Evolutionary conservation across 2,797 vertebrate species (phyloP).

Genomic region (Menidia menidia): DNA sequence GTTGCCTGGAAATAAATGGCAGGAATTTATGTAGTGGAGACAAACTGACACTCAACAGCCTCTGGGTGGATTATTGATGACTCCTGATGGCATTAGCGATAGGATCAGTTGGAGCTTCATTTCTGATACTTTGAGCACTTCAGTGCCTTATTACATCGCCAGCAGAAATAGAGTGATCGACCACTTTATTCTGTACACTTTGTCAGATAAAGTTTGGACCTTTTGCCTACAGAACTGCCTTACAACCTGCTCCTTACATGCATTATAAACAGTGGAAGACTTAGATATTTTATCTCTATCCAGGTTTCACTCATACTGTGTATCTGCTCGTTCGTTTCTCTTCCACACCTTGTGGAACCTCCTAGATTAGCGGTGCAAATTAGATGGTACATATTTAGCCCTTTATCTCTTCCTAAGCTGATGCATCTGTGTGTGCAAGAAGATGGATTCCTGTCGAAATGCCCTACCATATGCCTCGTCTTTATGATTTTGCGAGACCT

Average conservation of each 20-base stretch:
- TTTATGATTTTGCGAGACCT: conserved; percentile 27
- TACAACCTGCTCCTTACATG: neutral
- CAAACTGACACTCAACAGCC: conserved; percentile 20
- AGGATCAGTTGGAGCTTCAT: conserved; percentile 40
- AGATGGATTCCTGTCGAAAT: conserved; percentile 10
- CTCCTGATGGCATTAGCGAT: conserved; percentile 40
- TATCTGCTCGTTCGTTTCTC: neutral
- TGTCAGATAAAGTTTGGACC: too few relatives aligned
- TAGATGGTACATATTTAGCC: conserved; percentile 10
- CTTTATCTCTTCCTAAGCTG: conserved; percentile 12
- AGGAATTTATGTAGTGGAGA: conserved; percentile 42
- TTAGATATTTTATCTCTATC: conserved; percentile 2
- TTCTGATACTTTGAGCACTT: conserved; percentile 18
- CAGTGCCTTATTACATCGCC: conserved; percentile 42
- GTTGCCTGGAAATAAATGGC: conserved; percentile 39
- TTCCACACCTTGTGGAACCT: neutral
- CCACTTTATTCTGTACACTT: neutral
- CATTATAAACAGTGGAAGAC: neutral
- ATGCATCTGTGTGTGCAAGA: conserved; percentile 4
- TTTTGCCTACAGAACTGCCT: too few relatives aligned
- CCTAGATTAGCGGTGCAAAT: conserved; percentile 37
- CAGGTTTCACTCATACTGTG: neutral
- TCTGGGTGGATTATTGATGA: conserved; percentile 63
- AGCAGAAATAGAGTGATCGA: conserved; percentile 4
- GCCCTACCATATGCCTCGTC: neutral